Percentiles rank a stretch among this genome's conserved stretches.
phyloP scores from a whole-genome alignment of 1,140 invertebrate species.

The Zaprionus davidi region DNA sequence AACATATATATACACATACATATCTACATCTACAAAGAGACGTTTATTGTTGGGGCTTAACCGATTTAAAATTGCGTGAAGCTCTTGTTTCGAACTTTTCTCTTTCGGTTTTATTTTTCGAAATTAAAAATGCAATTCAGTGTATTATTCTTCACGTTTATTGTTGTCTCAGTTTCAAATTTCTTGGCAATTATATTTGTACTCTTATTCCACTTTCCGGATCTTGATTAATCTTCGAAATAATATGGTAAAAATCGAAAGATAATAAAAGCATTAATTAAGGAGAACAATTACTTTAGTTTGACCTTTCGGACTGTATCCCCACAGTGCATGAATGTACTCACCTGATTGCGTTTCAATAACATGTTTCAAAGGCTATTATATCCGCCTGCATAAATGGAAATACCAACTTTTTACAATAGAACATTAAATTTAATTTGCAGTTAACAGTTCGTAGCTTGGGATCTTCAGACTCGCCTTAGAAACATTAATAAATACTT shows the following conservation, averaged over 20 bases:
- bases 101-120: slow-evolving; percentile 22
- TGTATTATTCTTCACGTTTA: slow-evolving; percentile 34
- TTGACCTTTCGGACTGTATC: too few relatives aligned
- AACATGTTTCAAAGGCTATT: slow-evolving; percentile 76
- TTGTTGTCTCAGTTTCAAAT: slow-evolving; percentile 29
- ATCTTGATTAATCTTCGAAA: too few relatives aligned
- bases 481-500: too few relatives aligned
- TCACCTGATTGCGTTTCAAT: slow-evolving; percentile 42
- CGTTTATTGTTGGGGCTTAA: slow-evolving; percentile 56
- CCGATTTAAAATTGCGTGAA: slow-evolving; percentile 68
- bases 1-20: neutral
- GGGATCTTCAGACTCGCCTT: neutral
- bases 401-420: slow-evolving; percentile 33
- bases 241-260: too few relatives aligned
- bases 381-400: slow-evolving; percentile 52
- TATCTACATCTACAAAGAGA: neutral
- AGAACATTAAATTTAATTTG: slow-evolving; percentile 63
- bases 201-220: neutral
- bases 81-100: slow-evolving; percentile 42
- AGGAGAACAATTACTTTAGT: too few relatives aligned
- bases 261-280: too few relatives aligned
- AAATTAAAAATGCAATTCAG: too few relatives aligned
- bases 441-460: slow-evolving; percentile 6
- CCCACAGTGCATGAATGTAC: neutral
- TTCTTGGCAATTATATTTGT: slow-evolving; percentile 25